Evolutionary conservation across 2,797 vertebrate genomes (phyloP).

Genomic region (Oreonectes daqikongensis): DNA sequence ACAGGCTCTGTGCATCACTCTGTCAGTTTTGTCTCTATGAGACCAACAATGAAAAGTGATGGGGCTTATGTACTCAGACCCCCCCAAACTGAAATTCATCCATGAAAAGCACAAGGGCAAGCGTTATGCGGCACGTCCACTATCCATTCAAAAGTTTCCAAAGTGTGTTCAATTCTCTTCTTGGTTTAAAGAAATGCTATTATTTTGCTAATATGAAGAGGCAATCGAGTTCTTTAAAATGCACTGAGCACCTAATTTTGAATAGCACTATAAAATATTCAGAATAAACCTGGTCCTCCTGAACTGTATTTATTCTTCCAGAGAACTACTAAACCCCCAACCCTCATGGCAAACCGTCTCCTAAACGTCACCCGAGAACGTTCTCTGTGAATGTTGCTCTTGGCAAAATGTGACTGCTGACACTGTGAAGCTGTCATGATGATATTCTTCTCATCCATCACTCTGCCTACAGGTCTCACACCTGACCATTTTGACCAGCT

Average conservation of each 20-base stretch:
- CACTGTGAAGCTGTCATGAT: conserved; percentile 74
- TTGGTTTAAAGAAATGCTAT: no score
- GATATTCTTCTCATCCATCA: conserved; percentile 72
- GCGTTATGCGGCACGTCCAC: background rate
- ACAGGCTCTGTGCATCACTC: conserved; percentile 98
- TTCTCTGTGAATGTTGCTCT: conserved; percentile 74
- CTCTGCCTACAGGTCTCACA: conserved; percentile 64
- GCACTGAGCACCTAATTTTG: no score
- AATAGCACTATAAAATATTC: background rate
- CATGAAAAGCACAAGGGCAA: conserved; percentile 30
- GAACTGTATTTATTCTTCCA: background rate
- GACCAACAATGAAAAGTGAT: conserved; percentile 95
- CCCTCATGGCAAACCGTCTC: conserved; percentile 2
- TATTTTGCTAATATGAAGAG: no score
- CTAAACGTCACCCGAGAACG: conserved; percentile 63
- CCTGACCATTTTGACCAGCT: conserved; percentile 68
- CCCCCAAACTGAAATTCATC: conserved; percentile 43
- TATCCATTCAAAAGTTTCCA: no score
- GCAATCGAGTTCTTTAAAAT: background rate
- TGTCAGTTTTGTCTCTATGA: conserved; percentile 92
- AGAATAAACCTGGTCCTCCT: background rate
- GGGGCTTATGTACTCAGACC: conserved; percentile 90
- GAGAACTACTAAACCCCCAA: conserved; percentile 19
- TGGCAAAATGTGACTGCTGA: conserved; percentile 76
- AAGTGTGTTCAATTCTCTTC: background rate